A percentile compares a stretch with the other conserved stretches of the same genome.
Conservation (phyloP, 2,888 invertebrate species). For the Magallana nippona region DNA sequence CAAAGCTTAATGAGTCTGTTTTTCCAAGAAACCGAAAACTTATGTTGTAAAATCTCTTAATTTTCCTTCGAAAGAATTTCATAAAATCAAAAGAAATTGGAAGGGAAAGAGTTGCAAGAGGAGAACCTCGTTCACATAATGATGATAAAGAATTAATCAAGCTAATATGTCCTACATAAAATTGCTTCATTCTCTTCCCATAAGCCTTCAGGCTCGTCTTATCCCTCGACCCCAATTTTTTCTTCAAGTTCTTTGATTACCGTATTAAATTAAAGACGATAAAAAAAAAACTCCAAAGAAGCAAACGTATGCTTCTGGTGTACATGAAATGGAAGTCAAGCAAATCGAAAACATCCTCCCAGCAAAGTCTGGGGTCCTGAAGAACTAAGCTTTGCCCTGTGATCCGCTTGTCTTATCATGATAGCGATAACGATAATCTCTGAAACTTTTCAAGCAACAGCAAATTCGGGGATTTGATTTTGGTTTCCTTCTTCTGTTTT, state of each 20-base stretch:
- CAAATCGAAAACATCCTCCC: slow-evolving; percentile 2
- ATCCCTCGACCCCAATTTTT: background rate
- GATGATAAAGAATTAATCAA: background rate
- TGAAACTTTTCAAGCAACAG: background rate
- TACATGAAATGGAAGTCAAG: background rate
- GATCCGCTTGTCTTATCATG: background rate
- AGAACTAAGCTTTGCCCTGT: background rate
- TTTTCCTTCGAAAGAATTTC: too few species aligned
- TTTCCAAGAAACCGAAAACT: too few species aligned
- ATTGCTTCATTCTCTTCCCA: background rate
- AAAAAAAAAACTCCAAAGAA: background rate
- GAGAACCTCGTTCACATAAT: background rate
- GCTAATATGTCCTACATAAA: slow-evolving; percentile 10
- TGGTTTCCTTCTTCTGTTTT: background rate
- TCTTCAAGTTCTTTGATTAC: slow-evolving; percentile 8
- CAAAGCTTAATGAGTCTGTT: too few species aligned
- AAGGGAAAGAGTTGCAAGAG: background rate
- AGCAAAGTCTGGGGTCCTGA: background rate
- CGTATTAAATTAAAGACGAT: slow-evolving; percentile 14
- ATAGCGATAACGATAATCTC: background rate
- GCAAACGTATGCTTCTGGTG: background rate
- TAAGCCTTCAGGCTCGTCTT: background rate
- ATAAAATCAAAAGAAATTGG: background rate
- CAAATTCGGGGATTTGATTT: background rate
- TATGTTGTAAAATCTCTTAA: too few species aligned